Percentiles rank a stretch among this genome's conserved stretches.
These are phyloP conservation scores for Diachasma alloeum DNA, from an alignment of 1,140 invertebrate species.

Conservation along the genomic window DNA sequence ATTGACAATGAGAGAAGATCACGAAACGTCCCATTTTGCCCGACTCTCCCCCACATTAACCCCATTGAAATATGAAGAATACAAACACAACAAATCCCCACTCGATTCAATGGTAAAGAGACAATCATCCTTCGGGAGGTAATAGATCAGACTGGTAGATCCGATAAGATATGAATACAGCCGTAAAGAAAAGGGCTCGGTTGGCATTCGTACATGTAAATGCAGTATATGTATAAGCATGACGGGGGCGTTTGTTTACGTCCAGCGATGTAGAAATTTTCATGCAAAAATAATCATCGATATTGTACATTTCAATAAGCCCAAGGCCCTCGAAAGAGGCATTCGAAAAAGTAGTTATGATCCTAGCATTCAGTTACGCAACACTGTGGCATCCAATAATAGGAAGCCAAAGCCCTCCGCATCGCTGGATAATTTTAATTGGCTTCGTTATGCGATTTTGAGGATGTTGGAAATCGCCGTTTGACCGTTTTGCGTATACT, in stretches of 20 bases:
- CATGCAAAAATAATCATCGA: constrained; percentile 18
- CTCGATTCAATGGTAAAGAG: constrained; percentile 28
- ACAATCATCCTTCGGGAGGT: constrained; percentile 20
- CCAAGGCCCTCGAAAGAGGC: no score
- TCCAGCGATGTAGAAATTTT: neutral
- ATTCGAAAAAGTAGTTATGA: neutral
- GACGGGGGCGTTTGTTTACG: neutral
- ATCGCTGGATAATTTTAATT: constrained; percentile 29
- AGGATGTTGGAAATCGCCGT: neutral
- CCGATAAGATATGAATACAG: constrained; percentile 30
- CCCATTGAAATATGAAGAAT: constrained; percentile 3
- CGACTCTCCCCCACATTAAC: no score
- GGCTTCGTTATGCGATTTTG: constrained; percentile 24
- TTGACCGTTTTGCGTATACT: neutral
- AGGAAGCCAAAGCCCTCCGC: neutral
- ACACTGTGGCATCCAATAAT: neutral
- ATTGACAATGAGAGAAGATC: no score
- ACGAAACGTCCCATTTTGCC: no score
- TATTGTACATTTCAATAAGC: constrained; percentile 24
- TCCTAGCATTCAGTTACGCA: neutral
- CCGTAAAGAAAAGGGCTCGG: neutral
- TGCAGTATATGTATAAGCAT: neutral
- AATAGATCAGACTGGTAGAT: constrained; percentile 28
- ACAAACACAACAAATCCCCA: neutral
- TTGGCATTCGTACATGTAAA: neutral